Base-by-base conservation (phyloP, 2,888 invertebrate genomes). In the Agriopis leucophaearia region DNA sequence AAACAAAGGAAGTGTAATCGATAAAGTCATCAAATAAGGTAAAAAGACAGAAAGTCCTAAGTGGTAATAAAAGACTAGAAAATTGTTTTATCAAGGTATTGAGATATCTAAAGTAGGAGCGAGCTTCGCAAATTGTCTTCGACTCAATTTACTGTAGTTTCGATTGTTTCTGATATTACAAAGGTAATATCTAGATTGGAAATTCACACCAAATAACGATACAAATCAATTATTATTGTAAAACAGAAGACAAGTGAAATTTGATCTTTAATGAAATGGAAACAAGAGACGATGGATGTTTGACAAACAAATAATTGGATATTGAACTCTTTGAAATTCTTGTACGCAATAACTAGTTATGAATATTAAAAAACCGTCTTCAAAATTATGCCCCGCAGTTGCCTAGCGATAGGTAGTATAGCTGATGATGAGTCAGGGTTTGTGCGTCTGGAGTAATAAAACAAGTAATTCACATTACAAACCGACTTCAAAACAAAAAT, bases 111-210 rank as follows among this genome's bases (percentile, higher is more conserved):
- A n/a, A 4, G 13, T n/a, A 48, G 18, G 5, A 18, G 6, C 5
- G 48, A 5, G 5, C 64, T 63, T 48, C 45, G 65, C 27, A 5
- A 27, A 68, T 66, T 65, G 57, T 59, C 62, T 66, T 60, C 62
- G 59, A 72, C 55, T 65, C 47, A 72, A 70, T 70, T 69, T 63
- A 69, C 64, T 57, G 61, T 50, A 72, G 69, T 72, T 70, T 69
- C 51, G 65, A 72, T 66, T 61, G 68, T 51, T 60, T 69, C 70
- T 27, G 27, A 27, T 27, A 27, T 66, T 62, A 64, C 10, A 58
- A 70, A 68, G 27, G 66, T 59, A 62, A 64, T 64, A 12, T 70
- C 62, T 66, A n/a, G 52, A 62, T 66, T 58, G 50, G 64, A 60
- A 72, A 72, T 72, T 64, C 54, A 66, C 38, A 58, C 64, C 40